Conservation (phyloP, 2,888 invertebrate genomes). For the Zele albiditarsus region DNA sequence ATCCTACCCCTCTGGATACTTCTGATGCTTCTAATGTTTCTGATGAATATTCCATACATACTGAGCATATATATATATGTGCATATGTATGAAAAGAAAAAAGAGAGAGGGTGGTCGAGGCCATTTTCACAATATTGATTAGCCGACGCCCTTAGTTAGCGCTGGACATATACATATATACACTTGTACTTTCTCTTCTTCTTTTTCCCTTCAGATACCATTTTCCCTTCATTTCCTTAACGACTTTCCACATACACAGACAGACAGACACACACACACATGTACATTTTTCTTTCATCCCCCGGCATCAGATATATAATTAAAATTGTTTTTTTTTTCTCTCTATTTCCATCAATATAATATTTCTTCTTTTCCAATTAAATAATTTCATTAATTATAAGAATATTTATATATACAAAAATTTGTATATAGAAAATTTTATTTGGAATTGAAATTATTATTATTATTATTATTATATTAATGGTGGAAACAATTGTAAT, state of each 20-base stretch:
- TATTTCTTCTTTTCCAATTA: background rate
- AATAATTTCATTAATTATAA: background rate
- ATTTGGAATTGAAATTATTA: too few species aligned
- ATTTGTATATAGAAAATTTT: background rate
- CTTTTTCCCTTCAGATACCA: conserved; percentile 29
- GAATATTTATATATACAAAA: background rate
- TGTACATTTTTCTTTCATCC: conserved; percentile 38
- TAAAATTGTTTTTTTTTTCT: background rate
- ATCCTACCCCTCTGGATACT: background rate
- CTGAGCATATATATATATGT: background rate
- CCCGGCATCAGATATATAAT: conserved; percentile 26
- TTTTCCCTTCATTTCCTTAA: conserved; percentile 48
- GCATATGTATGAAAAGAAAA: background rate
- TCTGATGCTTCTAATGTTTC: background rate
- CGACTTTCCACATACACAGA: conserved; percentile 42
- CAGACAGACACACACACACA: conserved; percentile 29
- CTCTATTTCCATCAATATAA: background rate
- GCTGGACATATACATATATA: conserved; percentile 55
- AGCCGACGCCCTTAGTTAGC: conserved; percentile 73
- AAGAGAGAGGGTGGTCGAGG: conserved; percentile 49
- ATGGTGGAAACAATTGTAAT: too few species aligned
- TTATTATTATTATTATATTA: too few species aligned
- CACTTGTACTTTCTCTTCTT: conserved; percentile 24
- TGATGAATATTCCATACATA: background rate
- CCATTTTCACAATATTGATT: conserved; percentile 71